Evolutionary conservation across 1,140 invertebrate genomes (phyloP), one percentile per base, ranked within the genome.

Genomic region (Chlorops oryzae): DNA sequence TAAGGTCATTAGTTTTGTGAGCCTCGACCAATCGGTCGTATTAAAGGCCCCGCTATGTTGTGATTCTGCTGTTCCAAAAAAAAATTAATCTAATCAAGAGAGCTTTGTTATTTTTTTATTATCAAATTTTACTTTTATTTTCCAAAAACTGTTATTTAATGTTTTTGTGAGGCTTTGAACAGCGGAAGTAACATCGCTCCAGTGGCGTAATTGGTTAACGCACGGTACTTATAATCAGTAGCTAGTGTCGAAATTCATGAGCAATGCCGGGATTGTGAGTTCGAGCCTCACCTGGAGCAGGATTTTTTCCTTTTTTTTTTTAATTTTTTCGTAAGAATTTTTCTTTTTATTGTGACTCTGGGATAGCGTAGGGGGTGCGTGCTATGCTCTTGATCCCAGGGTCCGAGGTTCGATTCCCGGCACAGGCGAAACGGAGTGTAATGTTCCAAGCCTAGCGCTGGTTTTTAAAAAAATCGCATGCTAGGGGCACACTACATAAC

Each of bases 121-220:
- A n/a, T n/a, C n/a, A n/a, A n/a, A n/a, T n/a, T n/a, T n/a, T n/a
- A n/a, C n/a, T n/a, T n/a, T n/a, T n/a, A n/a, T n/a, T n/a, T n/a
- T n/a, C n/a, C n/a, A n/a, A n/a, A n/a, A 32, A 32, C 9, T 15
- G 28, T 9, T 15, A 15, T 10, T 32, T 32, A 15, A 15, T 32
- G 9, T 15, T 52, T 28, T 39, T 40, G 44, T 40, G 20, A 7
- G 27, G 25, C 21, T 34, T 52, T 52, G 24, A 46, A 24, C 51
- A 44, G 6, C 10, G 15, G 18, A 27, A 17, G n/a, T 32, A 15
- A 21, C 46, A 50, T 56, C 25, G 82, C 82, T 85, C 85, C 85
- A 91, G 86, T 90, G 88, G 88, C 86, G 87, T 88, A 91, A 92
- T 92, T 88, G 88, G 89, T 90, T 91, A 90, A 88, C 87, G 88